phyloP scores from a whole-genome alignment of 35 echinoderm and acorn worm species.

The Patiria miniata region DNA sequence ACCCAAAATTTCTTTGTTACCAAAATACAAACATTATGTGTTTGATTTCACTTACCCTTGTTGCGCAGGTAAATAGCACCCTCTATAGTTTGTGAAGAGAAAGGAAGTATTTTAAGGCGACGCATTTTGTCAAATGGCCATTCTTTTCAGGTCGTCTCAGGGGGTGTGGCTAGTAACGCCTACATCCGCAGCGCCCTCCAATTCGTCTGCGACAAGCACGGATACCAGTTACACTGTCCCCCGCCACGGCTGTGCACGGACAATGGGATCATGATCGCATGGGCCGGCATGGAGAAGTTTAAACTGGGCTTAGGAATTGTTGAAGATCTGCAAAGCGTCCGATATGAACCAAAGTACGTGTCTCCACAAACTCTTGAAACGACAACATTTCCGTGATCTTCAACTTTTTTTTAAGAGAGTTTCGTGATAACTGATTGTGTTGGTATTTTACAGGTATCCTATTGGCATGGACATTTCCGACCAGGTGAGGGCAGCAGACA shows the following conservation, averaged over 20 bases:
- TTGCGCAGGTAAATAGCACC: too few relatives aligned
- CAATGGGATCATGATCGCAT: slow-evolving; percentile 98
- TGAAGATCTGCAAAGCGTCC: slow-evolving; percentile 73
- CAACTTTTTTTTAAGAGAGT: neutral
- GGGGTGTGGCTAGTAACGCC: slow-evolving; percentile 90
- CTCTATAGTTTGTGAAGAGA: too few relatives aligned
- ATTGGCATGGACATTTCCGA: slow-evolving; percentile 75
- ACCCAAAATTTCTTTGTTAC: too few relatives aligned
- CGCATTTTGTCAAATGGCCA: too few relatives aligned
- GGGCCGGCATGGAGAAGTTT: slow-evolving; percentile 95
- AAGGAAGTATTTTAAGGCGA: too few relatives aligned
- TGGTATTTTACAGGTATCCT: slow-evolving; percentile 52
- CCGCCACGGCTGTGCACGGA: slow-evolving; percentile 88
- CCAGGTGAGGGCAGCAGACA: slow-evolving; percentile 49
- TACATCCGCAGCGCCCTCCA: slow-evolving; percentile 83
- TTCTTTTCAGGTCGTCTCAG: slow-evolving; percentile 98
- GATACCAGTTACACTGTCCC: slow-evolving; percentile 83
- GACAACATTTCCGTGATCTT: neutral
- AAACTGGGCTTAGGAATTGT: slow-evolving; percentile 78
- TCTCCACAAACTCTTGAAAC: neutral
- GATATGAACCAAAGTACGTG: slow-evolving; percentile 92
- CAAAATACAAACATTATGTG: too few relatives aligned
- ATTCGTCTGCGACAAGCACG: slow-evolving; percentile 40
- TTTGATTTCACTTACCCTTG: too few relatives aligned
- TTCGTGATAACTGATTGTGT: neutral